Evolutionary conservation across 2,113 vertebrate genomes (phyloP), one percentile per base, ranked within the genome.

Genomic region (Poecilia latipinna): DNA sequence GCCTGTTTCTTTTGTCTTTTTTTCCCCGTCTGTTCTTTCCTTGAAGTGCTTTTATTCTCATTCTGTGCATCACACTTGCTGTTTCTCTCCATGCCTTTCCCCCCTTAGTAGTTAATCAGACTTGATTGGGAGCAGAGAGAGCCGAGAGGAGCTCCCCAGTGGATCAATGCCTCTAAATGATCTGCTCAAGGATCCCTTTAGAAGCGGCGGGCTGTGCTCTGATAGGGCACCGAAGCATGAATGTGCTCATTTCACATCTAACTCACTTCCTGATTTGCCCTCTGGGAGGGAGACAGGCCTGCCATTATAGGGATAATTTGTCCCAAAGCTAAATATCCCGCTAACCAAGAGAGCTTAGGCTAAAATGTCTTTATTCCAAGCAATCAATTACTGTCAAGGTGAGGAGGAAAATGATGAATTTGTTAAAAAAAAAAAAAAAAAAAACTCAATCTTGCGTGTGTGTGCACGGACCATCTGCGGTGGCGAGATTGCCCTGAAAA

Each of bases 81-180:
- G 69, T 86, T 72, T 89, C 74, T 76, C 82, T 62, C 83, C 65
- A 75, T 87, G 68, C 68, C 66, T 86, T 75, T 80, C 68, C 84
- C 72, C 72, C 72, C 84, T 85, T 83, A 82, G 80, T 88, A 85
- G 88, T 89, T 92, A 92, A 93, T 93, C 83, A 86, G 87, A 87
- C 82, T 79, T 91, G 91, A 92, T 92, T 92, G 87, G 90, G 84
- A 87, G 89, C 88, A 78, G 80, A 82, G 87, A 83, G 86, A 80
- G 83, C 88, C 51, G 78, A 82, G 84, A 84, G 86, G 77, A 87
- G 87, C 89, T 92, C 92, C 92, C 92, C 32, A 32, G 91, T 90
- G 92, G 91, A 93, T 93, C 92, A 91, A 93, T 93, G 91, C 86
- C 82, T 92, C 88, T 89, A 92, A 93, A 92, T 92, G 91, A 93